Evolutionary conservation across 2,113 vertebrate species (phyloP), one percentile per base, ranked within the genome.

Genomic region (Zapornia atra): DNA sequence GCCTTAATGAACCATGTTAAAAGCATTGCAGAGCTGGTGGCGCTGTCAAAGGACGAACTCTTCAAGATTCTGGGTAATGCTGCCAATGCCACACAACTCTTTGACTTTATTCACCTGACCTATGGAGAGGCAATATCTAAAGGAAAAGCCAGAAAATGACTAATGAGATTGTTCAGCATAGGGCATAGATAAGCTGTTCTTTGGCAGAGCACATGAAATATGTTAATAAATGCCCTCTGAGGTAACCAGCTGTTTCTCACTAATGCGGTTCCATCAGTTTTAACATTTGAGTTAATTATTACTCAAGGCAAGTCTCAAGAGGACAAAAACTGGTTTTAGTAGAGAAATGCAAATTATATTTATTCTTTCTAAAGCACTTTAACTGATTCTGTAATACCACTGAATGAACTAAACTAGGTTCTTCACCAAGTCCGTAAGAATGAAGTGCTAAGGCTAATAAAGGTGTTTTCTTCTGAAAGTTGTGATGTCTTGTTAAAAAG

Each of bases 21-120:
- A 92, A 99, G 97, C 97, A 97, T 99, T 54, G 98, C 99, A 9
- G 99, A 99, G 46, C 90, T 99, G 26, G 96, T 97, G 26, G 97
- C 96, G 2, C 92, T 99, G 51, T 98, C 98, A 21, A 99, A 98
- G 86, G 99, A 99, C 0, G 96, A 96, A 68, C 98, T 99, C 12
- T 46, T 97, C 4, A 88, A 98, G 61, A 96, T 99, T 70, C 95
- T 99, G 28, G 98, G 98, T 22, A 99, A 98, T 25, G 46, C 96
- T 1, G 96, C 93, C 42, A 99, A 97, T 40, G 99, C 98, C 34
- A 98, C 98, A 5, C 98, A 98, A 77, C 98, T 99, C 10, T 97
- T 98, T 7, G 99, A 99, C 61, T 99, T 99, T 66, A 97, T 99
- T 70, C 99, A 99, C 92, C 97, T 98, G 59, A 96, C 97, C 4